Evolutionary conservation across 35 echinoderm and acorn worm species (phyloP).

Genomic region (Apostichopus parvimensis): DNA sequence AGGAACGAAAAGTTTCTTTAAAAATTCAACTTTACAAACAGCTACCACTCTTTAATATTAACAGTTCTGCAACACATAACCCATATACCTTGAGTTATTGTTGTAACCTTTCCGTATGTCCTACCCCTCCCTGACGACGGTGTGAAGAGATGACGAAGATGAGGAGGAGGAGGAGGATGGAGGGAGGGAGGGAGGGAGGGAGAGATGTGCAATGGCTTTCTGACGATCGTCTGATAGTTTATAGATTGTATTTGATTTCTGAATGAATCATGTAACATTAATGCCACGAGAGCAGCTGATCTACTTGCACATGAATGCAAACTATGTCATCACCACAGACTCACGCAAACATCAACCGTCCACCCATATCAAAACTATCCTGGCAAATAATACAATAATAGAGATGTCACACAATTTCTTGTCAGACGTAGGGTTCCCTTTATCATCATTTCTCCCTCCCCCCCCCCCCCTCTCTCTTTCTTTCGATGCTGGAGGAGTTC

Average conservation of each 20-base stretch:
- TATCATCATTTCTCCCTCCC: background rate
- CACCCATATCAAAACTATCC: background rate
- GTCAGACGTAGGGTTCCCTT: background rate
- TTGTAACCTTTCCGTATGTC: background rate
- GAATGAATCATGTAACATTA: constrained; percentile 22
- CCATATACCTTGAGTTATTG: background rate
- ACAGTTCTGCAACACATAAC: background rate
- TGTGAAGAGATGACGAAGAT: background rate
- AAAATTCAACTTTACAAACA: background rate
- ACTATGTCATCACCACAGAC: background rate
- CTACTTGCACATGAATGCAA: constrained; percentile 3
- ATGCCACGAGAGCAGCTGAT: background rate
- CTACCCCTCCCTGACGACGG: background rate
- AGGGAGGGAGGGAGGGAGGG: background rate
- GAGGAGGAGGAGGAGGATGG: background rate
- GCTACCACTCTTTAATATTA: background rate
- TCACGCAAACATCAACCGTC: background rate
- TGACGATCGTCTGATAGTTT: background rate
- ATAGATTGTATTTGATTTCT: background rate
- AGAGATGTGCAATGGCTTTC: background rate
- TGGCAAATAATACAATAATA: background rate
- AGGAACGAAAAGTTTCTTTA: too few species aligned
- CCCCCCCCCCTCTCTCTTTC: background rate
- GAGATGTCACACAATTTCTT: background rate
- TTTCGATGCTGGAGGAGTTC: background rate